Percentiles rank a stretch among this genome's conserved stretches.
These are phyloP conservation scores for Hydraecia micacea DNA, from an alignment of 2,888 invertebrate genomes.

Conservation along the genomic window DNA sequence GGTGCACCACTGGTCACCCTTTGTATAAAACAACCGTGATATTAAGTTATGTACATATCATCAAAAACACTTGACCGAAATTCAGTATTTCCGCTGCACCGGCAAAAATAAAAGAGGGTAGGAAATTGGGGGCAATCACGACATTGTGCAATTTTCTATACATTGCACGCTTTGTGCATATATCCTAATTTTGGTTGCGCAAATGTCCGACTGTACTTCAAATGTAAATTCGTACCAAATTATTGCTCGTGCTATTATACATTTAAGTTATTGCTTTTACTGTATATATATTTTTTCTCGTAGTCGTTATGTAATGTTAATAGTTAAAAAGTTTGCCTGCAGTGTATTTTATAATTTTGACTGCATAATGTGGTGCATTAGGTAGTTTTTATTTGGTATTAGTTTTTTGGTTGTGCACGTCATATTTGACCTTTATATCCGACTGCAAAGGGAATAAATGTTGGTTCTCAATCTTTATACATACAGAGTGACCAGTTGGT, in stretches of 20 bases:
- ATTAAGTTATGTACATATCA: neutral
- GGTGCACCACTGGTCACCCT: no score
- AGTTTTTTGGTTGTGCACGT: neutral
- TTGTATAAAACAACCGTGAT: neutral
- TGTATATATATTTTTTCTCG: constrained; percentile 22
- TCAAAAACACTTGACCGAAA: constrained; percentile 37
- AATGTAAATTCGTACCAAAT: constrained; percentile 57
- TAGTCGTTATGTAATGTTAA: constrained; percentile 51
- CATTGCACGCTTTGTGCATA: constrained; percentile 42
- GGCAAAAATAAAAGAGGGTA: constrained; percentile 31
- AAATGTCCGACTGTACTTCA: constrained; percentile 27
- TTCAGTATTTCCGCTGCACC: constrained; percentile 25
- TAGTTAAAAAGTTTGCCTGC: constrained; percentile 43
- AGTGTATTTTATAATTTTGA: constrained; percentile 25
- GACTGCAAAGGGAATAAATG: neutral
- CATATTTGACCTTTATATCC: neutral
- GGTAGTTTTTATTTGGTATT: constrained; percentile 1
- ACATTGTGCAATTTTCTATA: constrained; percentile 56
- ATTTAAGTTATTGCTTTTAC: constrained; percentile 14
- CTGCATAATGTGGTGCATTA: constrained; percentile 33
- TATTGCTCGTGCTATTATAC: constrained; percentile 21
- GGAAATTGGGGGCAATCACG: constrained; percentile 53
- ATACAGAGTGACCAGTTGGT: no score
- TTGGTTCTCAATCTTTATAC: neutral
- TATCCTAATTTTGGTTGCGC: constrained; percentile 37